Conservation (phyloP, 1,140 invertebrate genomes). For the Aphelenchoides fujianensis region DNA sequence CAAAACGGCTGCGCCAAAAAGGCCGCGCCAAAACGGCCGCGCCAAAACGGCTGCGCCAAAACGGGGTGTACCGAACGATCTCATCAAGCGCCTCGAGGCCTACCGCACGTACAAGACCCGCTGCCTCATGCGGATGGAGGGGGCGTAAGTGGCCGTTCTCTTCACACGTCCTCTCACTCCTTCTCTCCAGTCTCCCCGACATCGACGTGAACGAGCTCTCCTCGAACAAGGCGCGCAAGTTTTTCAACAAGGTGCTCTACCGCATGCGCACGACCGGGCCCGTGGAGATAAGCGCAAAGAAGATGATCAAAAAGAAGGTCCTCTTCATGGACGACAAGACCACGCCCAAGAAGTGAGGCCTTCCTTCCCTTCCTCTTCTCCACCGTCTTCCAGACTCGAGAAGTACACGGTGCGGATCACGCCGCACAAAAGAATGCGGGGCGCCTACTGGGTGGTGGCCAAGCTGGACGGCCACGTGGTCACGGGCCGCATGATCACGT, state of each 20-base stretch:
- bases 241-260: background rate
- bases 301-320: slow-evolving; percentile 21
- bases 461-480: background rate
- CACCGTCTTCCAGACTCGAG: background rate
- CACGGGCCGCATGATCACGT: background rate
- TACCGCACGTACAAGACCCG: background rate
- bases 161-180: background rate
- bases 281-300: background rate
- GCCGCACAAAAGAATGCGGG: background rate
- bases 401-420: background rate
- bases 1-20: no score
- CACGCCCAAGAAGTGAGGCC: background rate
- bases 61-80: no score
- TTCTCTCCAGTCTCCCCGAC: background rate
- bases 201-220: background rate
- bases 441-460: background rate
- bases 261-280: background rate
- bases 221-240: no score
- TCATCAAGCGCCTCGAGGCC: no score
- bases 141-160: background rate
- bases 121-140: background rate
- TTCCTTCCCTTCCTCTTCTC: background rate
- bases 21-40: no score
- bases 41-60: no score
- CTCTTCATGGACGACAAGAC: background rate